These are phyloP conservation scores for Sinocyclocheilus anshuiensis DNA, from an alignment of 2,113 vertebrate species.

Conservation along the genomic window DNA sequence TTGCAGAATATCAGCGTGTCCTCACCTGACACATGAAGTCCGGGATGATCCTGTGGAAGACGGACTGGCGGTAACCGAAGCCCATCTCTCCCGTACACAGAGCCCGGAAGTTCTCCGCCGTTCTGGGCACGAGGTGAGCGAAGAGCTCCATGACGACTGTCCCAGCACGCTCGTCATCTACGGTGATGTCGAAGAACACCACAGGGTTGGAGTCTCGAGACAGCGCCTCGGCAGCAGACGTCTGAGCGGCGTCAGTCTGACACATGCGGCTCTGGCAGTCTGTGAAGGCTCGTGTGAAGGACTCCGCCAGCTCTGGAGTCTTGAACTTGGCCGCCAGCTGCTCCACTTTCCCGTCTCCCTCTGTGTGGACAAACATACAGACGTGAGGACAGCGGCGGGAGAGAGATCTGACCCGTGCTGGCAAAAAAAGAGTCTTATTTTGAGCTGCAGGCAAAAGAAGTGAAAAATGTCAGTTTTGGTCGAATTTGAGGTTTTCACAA, in stretches of 20 bases:
- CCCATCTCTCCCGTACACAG: slow-evolving; percentile 90
- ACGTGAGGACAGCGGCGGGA: not conserved
- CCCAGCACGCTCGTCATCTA: slow-evolving; percentile 79
- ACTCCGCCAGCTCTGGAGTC: slow-evolving; percentile 86
- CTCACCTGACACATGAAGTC: slow-evolving; percentile 30
- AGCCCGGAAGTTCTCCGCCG: slow-evolving; percentile 91
- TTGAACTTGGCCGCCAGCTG: slow-evolving; percentile 95
- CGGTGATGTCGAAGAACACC: slow-evolving; percentile 85
- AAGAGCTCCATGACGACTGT: slow-evolving; percentile 88
- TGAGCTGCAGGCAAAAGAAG: too few relatives aligned
- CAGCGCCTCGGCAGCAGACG: slow-evolving; percentile 80
- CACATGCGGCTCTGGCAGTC: slow-evolving; percentile 83
- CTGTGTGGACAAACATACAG: slow-evolving; percentile 65
- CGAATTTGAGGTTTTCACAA: too few relatives aligned
- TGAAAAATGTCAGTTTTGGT: too few relatives aligned
- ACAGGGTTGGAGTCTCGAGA: slow-evolving; percentile 83
- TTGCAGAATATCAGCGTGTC: not conserved
- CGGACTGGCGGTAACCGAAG: slow-evolving; percentile 75
- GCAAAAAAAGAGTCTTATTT: too few relatives aligned
- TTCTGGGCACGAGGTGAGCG: slow-evolving; percentile 87
- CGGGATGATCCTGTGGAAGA: slow-evolving; percentile 16
- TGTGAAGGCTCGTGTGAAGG: slow-evolving; percentile 87
- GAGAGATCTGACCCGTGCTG: too few relatives aligned
- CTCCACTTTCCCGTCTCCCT: slow-evolving; percentile 86
- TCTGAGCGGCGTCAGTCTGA: slow-evolving; percentile 64